Evolutionary conservation across 1,140 invertebrate species (phyloP), one percentile per base, ranked within the genome.

Genomic region (Macrotrachela quadricornifera): DNA sequence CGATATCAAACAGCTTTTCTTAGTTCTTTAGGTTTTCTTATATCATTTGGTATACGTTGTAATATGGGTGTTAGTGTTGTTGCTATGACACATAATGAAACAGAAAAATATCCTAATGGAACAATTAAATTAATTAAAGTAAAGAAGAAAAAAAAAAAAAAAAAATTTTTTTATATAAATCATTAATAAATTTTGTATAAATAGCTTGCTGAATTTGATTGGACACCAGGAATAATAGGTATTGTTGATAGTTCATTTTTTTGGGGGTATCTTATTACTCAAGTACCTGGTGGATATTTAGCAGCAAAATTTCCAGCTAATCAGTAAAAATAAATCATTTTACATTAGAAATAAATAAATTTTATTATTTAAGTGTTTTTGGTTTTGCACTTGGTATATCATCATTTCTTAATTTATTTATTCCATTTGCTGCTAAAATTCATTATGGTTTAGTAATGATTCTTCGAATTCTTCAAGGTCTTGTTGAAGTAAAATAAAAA

Each of bases 211-310:
- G 75, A 78, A 59, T 86, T 90, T 67, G 81, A 87, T 60, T 95
- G 88, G 88, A 73, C 71, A 6, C 71, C 73, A 16, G 72, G 72
- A 46, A 85, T 82, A 4, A 78, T 90, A 6, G 82, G 78, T 8
- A 76, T 84, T 13, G 81, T 99, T 55, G 91, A 97, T 70, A 90
- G 88, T 21, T 95, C 90, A 0, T 99, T 97, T 67, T 99, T 99
- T 71, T 92, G 86, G 79, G 94, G 94, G 10, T 99, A 99, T 67
- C 75, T 99, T 38, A 73, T 99, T 30, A 99, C 94, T 1, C 94
- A 99, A 74, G 82, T 99, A 41, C 94, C 94, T 37, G 94, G 92
- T 51, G 94, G 94, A 37, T 94, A 95, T 69, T 74, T 99, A 48
- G 91, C 92, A n/a, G 88, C 88, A 3, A 83, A 85, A 65, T 90